Percentiles rank a stretch among this genome's conserved stretches.
Evolutionary conservation across 2,113 vertebrate genomes (phyloP).

Genomic region (Ornithorhynchus anatinus): DNA sequence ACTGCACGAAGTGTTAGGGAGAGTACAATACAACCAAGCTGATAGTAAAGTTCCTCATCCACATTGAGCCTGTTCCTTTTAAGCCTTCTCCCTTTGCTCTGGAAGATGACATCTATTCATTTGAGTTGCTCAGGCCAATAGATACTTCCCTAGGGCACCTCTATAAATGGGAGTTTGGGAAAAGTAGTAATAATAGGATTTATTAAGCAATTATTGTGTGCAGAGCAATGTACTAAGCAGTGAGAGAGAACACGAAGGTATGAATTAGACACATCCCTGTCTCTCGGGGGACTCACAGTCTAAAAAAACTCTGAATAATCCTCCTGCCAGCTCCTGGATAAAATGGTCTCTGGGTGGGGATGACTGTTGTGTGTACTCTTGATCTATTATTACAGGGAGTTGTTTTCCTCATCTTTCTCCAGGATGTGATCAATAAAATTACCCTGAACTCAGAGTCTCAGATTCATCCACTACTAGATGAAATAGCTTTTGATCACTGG

Average conservation of each 20-base stretch:
- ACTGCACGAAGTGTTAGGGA: too few relatives aligned
- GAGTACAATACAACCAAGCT: conserved; percentile 45
- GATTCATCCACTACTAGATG: conserved; percentile 21
- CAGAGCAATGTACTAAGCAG: too few relatives aligned
- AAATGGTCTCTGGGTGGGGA: conserved; percentile 38
- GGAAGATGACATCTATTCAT: too few relatives aligned
- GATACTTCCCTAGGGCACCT: conserved; percentile 53
- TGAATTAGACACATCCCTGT: too few relatives aligned
- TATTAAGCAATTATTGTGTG: too few relatives aligned
- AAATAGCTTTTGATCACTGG: conserved; percentile 28
- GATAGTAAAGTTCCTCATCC: conserved; percentile 37
- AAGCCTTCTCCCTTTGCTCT: too few relatives aligned
- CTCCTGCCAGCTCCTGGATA: neutral
- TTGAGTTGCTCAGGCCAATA: too few relatives aligned
- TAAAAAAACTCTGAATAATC: conserved; percentile 31
- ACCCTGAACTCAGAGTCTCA: conserved; percentile 37
- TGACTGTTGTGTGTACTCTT: conserved; percentile 20
- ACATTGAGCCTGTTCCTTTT: too few relatives aligned
- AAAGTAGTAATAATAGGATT: too few relatives aligned
- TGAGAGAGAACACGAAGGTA: too few relatives aligned
- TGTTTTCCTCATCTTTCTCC: conserved; percentile 35
- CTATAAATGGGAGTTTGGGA: conserved; percentile 52
- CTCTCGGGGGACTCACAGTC: too few relatives aligned
- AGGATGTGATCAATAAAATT: neutral
- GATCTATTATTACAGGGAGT: conserved; percentile 34